These are phyloP conservation scores for Chondrilla cf. caribensis DNA, from an alignment of 37 sponge, comb jelly and placozoan genomes.

Conservation along the genomic window DNA sequence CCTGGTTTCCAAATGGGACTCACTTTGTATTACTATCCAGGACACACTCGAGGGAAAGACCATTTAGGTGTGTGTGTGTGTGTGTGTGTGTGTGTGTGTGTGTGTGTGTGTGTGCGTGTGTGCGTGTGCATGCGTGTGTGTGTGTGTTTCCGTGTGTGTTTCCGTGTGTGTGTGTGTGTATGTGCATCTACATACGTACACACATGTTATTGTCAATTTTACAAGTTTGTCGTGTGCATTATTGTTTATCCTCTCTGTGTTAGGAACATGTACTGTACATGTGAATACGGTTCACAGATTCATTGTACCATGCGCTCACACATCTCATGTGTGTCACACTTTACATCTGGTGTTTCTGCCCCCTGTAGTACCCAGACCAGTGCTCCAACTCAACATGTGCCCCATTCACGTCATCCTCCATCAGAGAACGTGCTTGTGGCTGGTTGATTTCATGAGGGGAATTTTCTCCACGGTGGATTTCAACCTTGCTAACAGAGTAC, in stretches of 20 bases:
- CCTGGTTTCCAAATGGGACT: conserved; percentile 64
- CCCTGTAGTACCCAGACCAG: conserved; percentile 74
- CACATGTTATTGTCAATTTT: no score
- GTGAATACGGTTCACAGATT: no score
- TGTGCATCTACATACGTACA: background rate
- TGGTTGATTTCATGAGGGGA: conserved; percentile 70
- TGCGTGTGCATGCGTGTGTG: no score
- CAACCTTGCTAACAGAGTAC: conserved; percentile 41
- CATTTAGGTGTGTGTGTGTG: conserved; percentile 44
- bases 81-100: no score
- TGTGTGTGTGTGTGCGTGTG: no score
- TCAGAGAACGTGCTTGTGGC: conserved; percentile 72
- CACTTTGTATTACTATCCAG: conserved; percentile 60
- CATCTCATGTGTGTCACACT: conserved; percentile 11
- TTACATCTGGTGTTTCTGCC: background rate
- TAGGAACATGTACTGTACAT: no score
- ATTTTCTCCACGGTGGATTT: conserved; percentile 58
- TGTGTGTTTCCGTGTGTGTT: background rate
- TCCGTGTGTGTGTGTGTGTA: background rate
- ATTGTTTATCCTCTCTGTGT: no score
- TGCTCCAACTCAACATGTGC: conserved; percentile 50
- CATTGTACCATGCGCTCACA: no score
- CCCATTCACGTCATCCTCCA: conserved; percentile 73
- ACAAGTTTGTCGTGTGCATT: background rate
- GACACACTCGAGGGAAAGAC: conserved; percentile 31